Base-by-base conservation (phyloP, 2,113 vertebrate genomes). In the Rhea americana region DNA sequence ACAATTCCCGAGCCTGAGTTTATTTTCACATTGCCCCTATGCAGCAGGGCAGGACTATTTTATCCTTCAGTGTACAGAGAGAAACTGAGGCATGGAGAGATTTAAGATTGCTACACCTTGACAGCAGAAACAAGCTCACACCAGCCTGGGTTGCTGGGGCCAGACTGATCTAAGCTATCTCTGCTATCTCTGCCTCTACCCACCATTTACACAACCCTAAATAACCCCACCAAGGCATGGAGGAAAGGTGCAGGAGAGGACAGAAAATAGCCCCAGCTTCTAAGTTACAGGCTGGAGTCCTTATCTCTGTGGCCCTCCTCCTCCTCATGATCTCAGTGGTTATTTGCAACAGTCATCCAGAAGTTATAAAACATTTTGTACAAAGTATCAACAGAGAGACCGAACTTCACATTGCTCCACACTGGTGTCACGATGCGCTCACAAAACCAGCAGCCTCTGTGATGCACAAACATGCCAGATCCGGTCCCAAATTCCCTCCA, bases 81-180 rank as follows among this genome's bases (percentile, higher is more conserved):
- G 72, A 89, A 94, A 91, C 63, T 37, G 79, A 94, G 89, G 93
- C 77, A 86, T 2, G 3, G 80, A 77, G 80, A 77, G 53, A 17
- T 5, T 19, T 1, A n/a, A 28, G 51, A 41, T 1, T 0, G 1
- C 58, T 12, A 17, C 30, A 4, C 21, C 11, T 6, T 3, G 13
- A 19, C 19, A 58, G 30, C 12, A 43, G 25, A 70, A 25, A 55
- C 18, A 20, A 73, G 45, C 35, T 71, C 66, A 72, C 9, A 56
- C 37, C 56, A 25, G 48, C 37, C 22, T 21, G 35, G 37, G 70
- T 16, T 26, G 62, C 24, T 58, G 39, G 62, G 62, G 37, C 24
- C 20, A 21, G 18, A 12, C n/a, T 26, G 24, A 26, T 63, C 25
- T 39, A 63, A 37, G 25, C 30, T 32, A 32, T 17, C 66, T 68